Evolutionary conservation across 2,888 invertebrate genomes (phyloP).

Genomic region (Tubulanus polymorphus): DNA sequence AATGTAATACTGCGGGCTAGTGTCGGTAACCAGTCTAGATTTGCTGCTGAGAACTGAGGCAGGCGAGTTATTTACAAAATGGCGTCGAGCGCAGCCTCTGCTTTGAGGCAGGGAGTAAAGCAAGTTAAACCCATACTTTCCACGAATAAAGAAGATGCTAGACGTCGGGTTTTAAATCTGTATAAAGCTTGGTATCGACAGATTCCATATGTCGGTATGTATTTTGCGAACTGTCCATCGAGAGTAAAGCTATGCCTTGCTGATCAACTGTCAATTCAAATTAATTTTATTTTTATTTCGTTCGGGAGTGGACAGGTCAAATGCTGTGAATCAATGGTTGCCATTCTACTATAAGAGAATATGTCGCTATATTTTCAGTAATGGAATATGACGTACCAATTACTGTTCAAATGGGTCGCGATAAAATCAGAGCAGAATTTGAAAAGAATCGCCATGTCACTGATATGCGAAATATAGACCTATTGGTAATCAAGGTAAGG

Average conservation of each 20-base stretch:
- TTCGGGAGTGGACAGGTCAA: too few species aligned
- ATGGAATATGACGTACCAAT: slow-evolving; percentile 79
- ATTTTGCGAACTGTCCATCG: too few species aligned
- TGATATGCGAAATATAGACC: slow-evolving; percentile 85
- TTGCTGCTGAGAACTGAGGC: too few species aligned
- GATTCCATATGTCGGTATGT: slow-evolving; percentile 82
- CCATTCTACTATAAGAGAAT: too few species aligned
- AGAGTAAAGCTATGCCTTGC: too few species aligned
- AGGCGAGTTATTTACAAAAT: too few species aligned
- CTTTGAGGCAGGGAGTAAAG: slow-evolving; percentile 33
- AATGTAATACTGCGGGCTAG: too few species aligned
- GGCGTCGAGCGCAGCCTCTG: too few species aligned
- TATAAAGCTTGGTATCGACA: slow-evolving; percentile 95
- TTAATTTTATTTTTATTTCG: too few species aligned
- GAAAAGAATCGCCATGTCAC: slow-evolving; percentile 70
- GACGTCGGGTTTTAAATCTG: slow-evolving; percentile 75
- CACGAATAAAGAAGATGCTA: slow-evolving; percentile 70
- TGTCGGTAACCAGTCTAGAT: too few species aligned
- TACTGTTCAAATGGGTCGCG: slow-evolving; percentile 64
- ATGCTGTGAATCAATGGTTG: too few species aligned
- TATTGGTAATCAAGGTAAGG: slow-evolving; percentile 83
- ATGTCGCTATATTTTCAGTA: slow-evolving; percentile 67
- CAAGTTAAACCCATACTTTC: slow-evolving; percentile 86
- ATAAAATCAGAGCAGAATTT: slow-evolving; percentile 76
- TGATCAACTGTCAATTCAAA: too few species aligned